These are phyloP conservation scores for Agriopis marginaria DNA, from an alignment of 2,888 invertebrate species.

Conservation along the genomic window DNA sequence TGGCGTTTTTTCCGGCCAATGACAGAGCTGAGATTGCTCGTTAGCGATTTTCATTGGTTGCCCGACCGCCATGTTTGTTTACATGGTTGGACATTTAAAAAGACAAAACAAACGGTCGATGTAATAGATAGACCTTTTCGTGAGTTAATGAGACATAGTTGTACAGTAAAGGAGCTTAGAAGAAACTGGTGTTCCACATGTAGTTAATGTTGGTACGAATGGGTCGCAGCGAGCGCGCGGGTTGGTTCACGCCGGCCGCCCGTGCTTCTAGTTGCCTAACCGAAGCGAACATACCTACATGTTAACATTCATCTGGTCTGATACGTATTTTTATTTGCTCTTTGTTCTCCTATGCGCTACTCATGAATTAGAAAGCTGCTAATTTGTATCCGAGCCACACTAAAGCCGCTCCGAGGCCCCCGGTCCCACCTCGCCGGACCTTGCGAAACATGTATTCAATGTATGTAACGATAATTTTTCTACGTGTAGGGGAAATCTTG, in stretches of 20 bases:
- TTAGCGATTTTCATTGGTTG: too few relatives aligned
- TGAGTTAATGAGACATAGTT: constrained; percentile 27
- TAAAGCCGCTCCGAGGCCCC: constrained; percentile 21
- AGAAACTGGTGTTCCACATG: constrained; percentile 67
- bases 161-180: constrained; percentile 49
- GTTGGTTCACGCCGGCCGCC: constrained; percentile 59
- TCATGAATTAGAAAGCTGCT: constrained; percentile 65
- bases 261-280: constrained; percentile 86
- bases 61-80: too few relatives aligned
- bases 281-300: constrained; percentile 62
- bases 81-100: too few relatives aligned
- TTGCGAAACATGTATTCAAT: constrained; percentile 62
- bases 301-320: constrained; percentile 62
- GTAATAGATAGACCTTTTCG: too few relatives aligned
- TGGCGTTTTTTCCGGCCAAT: too few relatives aligned
- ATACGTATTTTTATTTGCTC: constrained; percentile 69
- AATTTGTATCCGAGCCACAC: constrained; percentile 51
- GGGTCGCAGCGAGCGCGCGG: constrained; percentile 73
- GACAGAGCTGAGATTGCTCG: too few relatives aligned
- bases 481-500: constrained; percentile 93
- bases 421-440: constrained; percentile 47
- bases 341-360: constrained; percentile 73
- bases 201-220: constrained; percentile 66
- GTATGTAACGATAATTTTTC: constrained; percentile 86
- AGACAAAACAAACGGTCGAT: not conserved